These are phyloP conservation scores for Neoascia interrupta DNA, from an alignment of 2,888 invertebrate genomes.

Conservation along the genomic window DNA sequence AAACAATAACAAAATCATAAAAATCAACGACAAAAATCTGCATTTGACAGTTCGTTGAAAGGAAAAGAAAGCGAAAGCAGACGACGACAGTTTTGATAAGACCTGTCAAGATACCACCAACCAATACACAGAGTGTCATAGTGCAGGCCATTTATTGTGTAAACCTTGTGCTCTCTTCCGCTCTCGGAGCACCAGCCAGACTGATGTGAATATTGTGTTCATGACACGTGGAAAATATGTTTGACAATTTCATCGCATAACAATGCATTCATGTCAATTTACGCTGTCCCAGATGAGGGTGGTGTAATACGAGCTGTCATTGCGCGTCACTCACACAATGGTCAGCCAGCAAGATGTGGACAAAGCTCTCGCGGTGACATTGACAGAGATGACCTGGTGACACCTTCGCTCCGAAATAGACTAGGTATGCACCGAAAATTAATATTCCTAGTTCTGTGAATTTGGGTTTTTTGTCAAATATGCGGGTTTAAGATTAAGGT, in stretches of 20 bases:
- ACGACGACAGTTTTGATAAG: conserved; percentile 30
- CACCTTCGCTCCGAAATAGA: conserved; percentile 6
- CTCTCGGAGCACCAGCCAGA: too few species aligned
- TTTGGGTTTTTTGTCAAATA: neutral
- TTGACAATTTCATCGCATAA: conserved; percentile 32
- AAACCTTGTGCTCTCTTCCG: neutral
- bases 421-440: too few species aligned
- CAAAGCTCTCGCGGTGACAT: conserved; percentile 1
- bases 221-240: conserved; percentile 36
- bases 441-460: conserved; percentile 21
- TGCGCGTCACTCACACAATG: conserved; percentile 14
- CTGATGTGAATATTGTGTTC: neutral
- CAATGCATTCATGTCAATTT: conserved; percentile 8
- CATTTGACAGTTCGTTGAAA: conserved; percentile 33
- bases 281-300: conserved; percentile 20
- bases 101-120: conserved; percentile 25
- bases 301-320: conserved; percentile 40
- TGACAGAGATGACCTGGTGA: conserved; percentile 2
- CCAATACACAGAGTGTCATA: conserved; percentile 23
- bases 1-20: conserved; percentile 35
- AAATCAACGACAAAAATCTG: conserved; percentile 30
- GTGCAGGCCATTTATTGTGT: conserved; percentile 37
- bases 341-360: neutral
- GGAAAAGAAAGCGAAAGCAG: neutral
- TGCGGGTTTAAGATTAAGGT: conserved; percentile 1